Base-by-base conservation (phyloP, 1,140 invertebrate species). In the Patella vulgata region DNA sequence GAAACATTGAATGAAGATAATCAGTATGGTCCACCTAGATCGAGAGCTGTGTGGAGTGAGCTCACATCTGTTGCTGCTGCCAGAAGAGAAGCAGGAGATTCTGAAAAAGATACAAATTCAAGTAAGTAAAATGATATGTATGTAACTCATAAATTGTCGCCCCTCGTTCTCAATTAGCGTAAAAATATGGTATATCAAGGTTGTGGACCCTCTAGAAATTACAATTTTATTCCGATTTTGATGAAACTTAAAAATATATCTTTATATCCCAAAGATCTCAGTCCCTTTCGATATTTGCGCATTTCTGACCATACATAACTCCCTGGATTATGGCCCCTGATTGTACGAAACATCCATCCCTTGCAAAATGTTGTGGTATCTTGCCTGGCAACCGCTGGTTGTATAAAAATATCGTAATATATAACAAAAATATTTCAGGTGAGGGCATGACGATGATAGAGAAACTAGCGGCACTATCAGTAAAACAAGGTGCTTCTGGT, bases 401-500 rank as follows among this genome's bases (percentile, higher is more conserved):
- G n/a, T n/a, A n/a, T n/a, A n/a, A n/a, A n/a, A n/a, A n/a, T n/a
- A n/a, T n/a, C n/a, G n/a, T n/a, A n/a, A n/a, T n/a, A n/a, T n/a
- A n/a, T n/a, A n/a, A n/a, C n/a, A n/a, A 36, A 5, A 36, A 36
- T 36, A 36, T 36, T 36, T 36, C 30, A 12, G 11, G 39, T 19
- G 59, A 68, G 28, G 44, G 52, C 6, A 30, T 60, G 46, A 74
- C 78, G 1, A 42, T 82, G 40, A 78, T 82, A 5, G 66, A 80
- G 63, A 73, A 72, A 54, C 66, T 82, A 39, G 78, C 77, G 33
- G 43, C 64, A 25, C 60, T 79, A 30, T 75, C 78, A 3, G 67
- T 75, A 43, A n/a, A 42, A 21, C 69, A 77, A 40, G 64, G 68
- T 19, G 80, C 77, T 43, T 44, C 61, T 25, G 61, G 71, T 47